A percentile compares a stretch with the other conserved stretches of the same genome.
Conservation (phyloP, 2,113 vertebrate species). For the Lophura nycthemera region DNA sequence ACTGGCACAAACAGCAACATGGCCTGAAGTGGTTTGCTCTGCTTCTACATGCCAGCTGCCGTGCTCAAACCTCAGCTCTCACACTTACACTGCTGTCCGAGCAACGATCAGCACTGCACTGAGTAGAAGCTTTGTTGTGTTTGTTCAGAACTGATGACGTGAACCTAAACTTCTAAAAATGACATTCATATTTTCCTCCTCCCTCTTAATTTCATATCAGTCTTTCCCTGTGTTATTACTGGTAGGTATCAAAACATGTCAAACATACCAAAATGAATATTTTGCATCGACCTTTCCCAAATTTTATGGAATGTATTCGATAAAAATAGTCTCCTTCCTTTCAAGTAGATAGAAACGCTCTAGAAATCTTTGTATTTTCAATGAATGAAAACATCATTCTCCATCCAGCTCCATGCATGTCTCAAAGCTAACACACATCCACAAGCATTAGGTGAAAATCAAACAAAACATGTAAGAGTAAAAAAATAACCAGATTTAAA, state of each 20-base stretch:
- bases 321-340: background rate
- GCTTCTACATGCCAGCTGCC: background rate
- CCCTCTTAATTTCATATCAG: background rate
- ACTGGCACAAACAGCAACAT: background rate
- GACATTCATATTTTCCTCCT: background rate
- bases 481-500: background rate
- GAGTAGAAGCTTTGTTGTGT: background rate
- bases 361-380: background rate
- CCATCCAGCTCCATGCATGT: background rate
- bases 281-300: background rate
- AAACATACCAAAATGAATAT: background rate
- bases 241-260: background rate
- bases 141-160: background rate
- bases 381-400: background rate
- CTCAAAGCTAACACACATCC: background rate
- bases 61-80: background rate
- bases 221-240: background rate
- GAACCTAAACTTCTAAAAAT: background rate
- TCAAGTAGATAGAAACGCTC: background rate
- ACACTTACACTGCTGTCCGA: background rate
- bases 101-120: background rate
- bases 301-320: background rate
- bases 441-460: background rate
- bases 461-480: background rate
- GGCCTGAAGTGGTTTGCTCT: constrained; percentile 10